Conservation (phyloP, 1,140 invertebrate genomes). For the Steinernema khuongi region DNA sequence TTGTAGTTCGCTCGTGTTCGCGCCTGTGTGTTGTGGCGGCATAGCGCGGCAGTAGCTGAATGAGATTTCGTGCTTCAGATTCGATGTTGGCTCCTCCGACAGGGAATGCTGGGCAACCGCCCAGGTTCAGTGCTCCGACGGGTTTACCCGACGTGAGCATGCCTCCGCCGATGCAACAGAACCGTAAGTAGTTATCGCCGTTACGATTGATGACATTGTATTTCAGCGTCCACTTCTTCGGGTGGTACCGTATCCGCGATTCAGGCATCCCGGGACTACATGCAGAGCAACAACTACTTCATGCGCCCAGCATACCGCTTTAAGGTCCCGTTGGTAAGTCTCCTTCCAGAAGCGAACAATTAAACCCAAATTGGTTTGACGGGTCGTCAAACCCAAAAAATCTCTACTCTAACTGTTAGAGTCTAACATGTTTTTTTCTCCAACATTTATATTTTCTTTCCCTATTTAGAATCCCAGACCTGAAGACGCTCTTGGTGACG, state of each 20-base stretch:
- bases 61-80: too few species aligned
- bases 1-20: too few species aligned
- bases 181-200: not conserved
- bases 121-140: not conserved
- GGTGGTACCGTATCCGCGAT: not conserved
- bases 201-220: not conserved
- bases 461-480: not conserved
- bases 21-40: too few species aligned
- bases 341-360: too few species aligned
- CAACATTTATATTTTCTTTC: too few species aligned
- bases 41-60: too few species aligned
- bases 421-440: too few species aligned
- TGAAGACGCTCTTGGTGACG: conserved; percentile 14
- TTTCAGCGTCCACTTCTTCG: not conserved
- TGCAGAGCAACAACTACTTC: conserved; percentile 11
- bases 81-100: conserved; percentile 7
- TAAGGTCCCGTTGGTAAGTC: not conserved
- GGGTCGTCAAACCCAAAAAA: too few species aligned
- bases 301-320: not conserved
- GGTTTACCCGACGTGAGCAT: not conserved
- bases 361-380: too few species aligned
- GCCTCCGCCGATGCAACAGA: not conserved
- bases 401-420: too few species aligned
- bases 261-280: not conserved
- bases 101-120: not conserved